Evolutionary conservation across 1,140 invertebrate genomes (phyloP).

Genomic region (Drosophila takahashii): DNA sequence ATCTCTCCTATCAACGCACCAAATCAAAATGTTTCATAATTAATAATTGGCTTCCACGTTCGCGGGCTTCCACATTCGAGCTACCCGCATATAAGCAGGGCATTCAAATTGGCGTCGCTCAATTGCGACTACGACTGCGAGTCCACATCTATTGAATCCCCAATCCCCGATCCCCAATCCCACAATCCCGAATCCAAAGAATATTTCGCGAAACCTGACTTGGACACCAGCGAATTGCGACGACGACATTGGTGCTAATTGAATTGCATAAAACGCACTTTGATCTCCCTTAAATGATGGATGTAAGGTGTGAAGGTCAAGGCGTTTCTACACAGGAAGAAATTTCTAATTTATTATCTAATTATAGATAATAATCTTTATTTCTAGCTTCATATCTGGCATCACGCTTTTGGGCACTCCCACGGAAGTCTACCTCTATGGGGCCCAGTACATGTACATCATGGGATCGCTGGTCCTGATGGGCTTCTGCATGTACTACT

Average conservation of each 20-base stretch:
- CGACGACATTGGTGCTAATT: constrained; percentile 62
- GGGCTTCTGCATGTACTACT: constrained; percentile 87
- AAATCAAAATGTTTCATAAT: constrained; percentile 69
- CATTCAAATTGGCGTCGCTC: constrained; percentile 43
- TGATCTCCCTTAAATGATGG: constrained; percentile 53
- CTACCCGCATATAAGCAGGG: constrained; percentile 39
- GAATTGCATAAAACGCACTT: constrained; percentile 80
- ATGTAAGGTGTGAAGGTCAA: constrained; percentile 53
- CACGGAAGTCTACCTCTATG: constrained; percentile 93
- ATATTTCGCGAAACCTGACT: background rate
- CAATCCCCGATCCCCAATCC: background rate
- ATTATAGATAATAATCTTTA: too few relatives aligned
- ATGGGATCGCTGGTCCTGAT: constrained; percentile 87
- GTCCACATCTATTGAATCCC: background rate
- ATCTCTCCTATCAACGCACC: constrained; percentile 59
- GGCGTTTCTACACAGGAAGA: constrained; percentile 19
- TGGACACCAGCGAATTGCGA: background rate
- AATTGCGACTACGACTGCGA: constrained; percentile 25
- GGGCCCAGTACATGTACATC: constrained; percentile 89
- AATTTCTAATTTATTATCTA: too few relatives aligned
- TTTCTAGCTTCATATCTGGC: constrained; percentile 87
- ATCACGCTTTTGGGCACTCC: constrained; percentile 89
- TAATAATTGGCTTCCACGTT: constrained; percentile 52
- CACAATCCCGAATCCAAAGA: background rate
- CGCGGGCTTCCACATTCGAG: constrained; percentile 10